Base-by-base conservation (phyloP, 1,140 invertebrate genomes). In the Drosophila tani region DNA sequence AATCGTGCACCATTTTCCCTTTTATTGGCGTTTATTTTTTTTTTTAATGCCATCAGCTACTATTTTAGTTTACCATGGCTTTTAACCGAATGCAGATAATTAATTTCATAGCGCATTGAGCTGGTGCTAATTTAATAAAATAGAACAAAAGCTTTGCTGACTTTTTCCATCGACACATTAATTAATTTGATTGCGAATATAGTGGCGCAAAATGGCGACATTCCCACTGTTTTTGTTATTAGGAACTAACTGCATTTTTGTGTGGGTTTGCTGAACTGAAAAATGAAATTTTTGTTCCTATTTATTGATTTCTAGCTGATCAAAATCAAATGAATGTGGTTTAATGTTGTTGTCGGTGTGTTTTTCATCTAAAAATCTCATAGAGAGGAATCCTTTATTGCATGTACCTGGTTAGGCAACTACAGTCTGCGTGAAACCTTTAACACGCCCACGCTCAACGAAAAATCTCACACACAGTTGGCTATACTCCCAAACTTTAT, bases 111-210 rank as follows among this genome's bases (percentile, higher is more conserved):
- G 58, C 60, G 29, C 56, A 66, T 59, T 47, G 67, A 59, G 38
- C 41, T 46, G 66, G 47, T 63, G 47, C 49, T 82, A 75, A 87
- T 82, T 86, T 57, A 78, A 79, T 79, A 79, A 78, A 77, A 81
- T 79, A 41, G 55, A 49, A 53, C 45, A 43, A 63, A 69, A 53
- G 55, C 67, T 29, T 14, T 50, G 47, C 53, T 19, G 59, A 65
- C 51, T 71, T 60, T 76, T 75, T 63, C 63, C 65, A 67, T 80
- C 68, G 38, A 50, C 70, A 65, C 51, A 77, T 73, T 79, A 82
- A 73, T 79, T 79, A 32, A 82, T 80, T 79, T 73, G 45, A 83
- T 79, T 80, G 51, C 6, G 55, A 73, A 81, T 74, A 24, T 45
- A 40, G 53, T 62, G 17, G 35, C 27, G n/a, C 17, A 19, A 68